Percentiles rank a stretch among this genome's conserved stretches.
phyloP scores from a whole-genome alignment of 2,888 invertebrate genomes.

The Odontocolon sp. region DNA sequence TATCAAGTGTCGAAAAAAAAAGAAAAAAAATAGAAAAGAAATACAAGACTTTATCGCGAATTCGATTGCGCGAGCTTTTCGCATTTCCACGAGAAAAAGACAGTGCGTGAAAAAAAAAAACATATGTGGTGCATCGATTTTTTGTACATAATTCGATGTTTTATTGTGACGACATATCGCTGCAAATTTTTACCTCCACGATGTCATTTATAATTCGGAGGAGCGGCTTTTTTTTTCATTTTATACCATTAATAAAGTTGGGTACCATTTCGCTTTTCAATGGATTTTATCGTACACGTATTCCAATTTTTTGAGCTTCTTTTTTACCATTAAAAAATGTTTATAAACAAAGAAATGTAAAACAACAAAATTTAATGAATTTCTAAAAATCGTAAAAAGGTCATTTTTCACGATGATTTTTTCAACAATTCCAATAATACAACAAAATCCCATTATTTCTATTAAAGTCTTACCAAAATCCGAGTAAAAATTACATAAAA shows the following conservation, averaged over 20 bases:
- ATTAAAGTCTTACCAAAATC: too few species aligned
- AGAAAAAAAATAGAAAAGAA: background rate
- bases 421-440: too few species aligned
- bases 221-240: constrained; percentile 61
- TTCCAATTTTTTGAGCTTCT: background rate
- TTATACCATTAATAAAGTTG: constrained; percentile 74
- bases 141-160: constrained; percentile 56
- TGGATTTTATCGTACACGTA: constrained; percentile 54
- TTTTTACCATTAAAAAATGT: too few species aligned
- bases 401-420: too few species aligned
- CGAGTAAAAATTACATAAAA: too few species aligned
- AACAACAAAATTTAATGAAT: too few species aligned
- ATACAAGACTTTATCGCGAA: background rate
- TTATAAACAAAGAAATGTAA: too few species aligned
- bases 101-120: background rate
- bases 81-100: background rate
- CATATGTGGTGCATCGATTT: constrained; percentile 49
- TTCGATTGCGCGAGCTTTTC: background rate
- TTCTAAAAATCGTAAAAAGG: too few species aligned
- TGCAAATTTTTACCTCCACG: constrained; percentile 49
- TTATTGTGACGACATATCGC: constrained; percentile 62
- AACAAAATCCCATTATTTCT: too few species aligned
- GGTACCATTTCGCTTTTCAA: constrained; percentile 64
- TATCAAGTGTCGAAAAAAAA: constrained; percentile 6
- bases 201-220: constrained; percentile 15